Base-by-base conservation (phyloP, 1,140 invertebrate species). In the Pogonognathellus flavescens region DNA sequence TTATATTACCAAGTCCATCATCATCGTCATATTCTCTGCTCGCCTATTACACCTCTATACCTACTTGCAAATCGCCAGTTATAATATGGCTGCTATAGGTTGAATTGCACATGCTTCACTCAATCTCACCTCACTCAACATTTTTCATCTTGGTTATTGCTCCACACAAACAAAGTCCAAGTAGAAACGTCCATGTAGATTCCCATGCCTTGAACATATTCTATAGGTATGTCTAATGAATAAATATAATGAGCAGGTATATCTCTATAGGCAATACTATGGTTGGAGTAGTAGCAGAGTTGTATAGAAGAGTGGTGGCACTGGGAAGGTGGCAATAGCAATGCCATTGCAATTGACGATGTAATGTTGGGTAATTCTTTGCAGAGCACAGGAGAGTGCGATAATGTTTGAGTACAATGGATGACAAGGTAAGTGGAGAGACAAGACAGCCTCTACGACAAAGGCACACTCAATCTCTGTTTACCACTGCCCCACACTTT, bases 121-220 rank as follows among this genome's bases (percentile, higher is more conserved):
- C 31, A 13, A 66, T 66, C 62, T 66, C 62, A 66, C 62, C 62
- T 66, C 53, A 55, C 53, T 66, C 62, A 66, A 66, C 62, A 66
- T 66, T 66, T 66, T 66, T 66, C 62, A 25, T 25, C 20, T 66
- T 66, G 22, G 59, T 60, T 66, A 25, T 80, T 80, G 72, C 18
- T 50, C 49, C n/a, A 49, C 18, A 0, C 18, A 80, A 6, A 20
- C n/a, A 4, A 22, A 18, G 22, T 70, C 20, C 8, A 18, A 25
- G 20, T 70, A 16, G 9, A 59, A 18, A 59, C 2, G n/a, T 18
- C 5, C n/a, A 9, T 20, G 20, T 22, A 6, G 72, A 18, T 50
- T 52, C 50, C 41, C 41, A 50, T 41, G 50, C 72, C 18, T n/a
- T 80, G 16, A 49, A 49, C 70, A n/a, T n/a, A n/a, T n/a, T n/a